Evolutionary conservation across 2,888 invertebrate genomes (phyloP), one percentile per base, ranked within the genome.

Genomic region (Lissocephala sabroskyi): DNA sequence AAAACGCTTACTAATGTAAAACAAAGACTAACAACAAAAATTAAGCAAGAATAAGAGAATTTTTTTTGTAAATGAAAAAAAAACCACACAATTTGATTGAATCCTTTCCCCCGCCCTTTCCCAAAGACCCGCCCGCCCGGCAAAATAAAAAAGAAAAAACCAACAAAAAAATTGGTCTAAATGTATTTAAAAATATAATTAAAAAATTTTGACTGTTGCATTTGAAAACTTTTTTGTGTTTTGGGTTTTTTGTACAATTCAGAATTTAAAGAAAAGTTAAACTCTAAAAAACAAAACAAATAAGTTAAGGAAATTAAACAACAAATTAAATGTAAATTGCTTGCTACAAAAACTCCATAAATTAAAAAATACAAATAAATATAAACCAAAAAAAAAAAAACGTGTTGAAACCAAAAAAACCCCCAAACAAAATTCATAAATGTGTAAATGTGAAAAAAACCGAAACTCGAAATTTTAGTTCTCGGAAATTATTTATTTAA

Each of bases 1-100:
- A 53, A 76, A 71, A 70, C 78, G 81, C 80, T 80, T 80, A 80
- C 76, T 73, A 73, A 78, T 71, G 82, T 65, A 80, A 79, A 80
- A 81, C 76, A 81, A 80, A 80, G 80, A 80, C 80, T 80, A 66
- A 59, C 41, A 49, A 50, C 29, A 48, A 33, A 49, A 54, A 46
- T 37, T 35, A 51, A 45, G 47, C 26, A 41, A 29, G 54, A 59
- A 57, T 40, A 55, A 56, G 50, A 44, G 55, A 32, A 13, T 44
- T 45, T 45, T 33, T 29, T 26, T 41, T 13, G 17, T 33, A 28
- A 42, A 53, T 41, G n/a, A 41, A 14, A 13, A 19, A 42, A 33
- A 30, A 23, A 26, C 30, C 28, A 36, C 7, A 23, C 7, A 23
- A 5, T 23, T 23, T 7, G 23, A 23, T 23, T 23, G 23, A 5